A percentile compares a stretch with the other conserved stretches of the same genome.
Evolutionary conservation across 2,888 invertebrate species (phyloP).

Genomic region (Mesorhabditis belari): DNA sequence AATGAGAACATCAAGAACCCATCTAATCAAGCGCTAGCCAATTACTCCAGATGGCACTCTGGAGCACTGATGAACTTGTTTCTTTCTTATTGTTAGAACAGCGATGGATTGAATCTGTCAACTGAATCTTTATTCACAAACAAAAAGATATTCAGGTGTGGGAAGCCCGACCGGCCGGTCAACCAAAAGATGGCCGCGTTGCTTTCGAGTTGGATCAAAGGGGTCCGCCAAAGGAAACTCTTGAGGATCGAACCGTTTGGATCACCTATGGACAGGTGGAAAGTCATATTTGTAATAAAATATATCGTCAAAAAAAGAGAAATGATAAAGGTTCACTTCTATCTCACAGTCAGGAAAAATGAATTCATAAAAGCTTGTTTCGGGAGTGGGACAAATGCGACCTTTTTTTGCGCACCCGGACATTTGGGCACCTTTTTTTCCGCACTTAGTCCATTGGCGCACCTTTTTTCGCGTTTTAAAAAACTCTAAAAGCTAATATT

Average conservation of each 20-base stretch:
- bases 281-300: too few relatives aligned
- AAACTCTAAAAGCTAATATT: too few relatives aligned
- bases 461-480: too few relatives aligned
- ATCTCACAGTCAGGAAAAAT: neutral
- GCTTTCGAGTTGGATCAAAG: slow-evolving; percentile 70
- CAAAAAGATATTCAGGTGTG: slow-evolving; percentile 25
- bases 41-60: too few relatives aligned
- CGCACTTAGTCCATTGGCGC: too few relatives aligned
- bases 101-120: neutral
- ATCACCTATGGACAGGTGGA: slow-evolving; percentile 88
- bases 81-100: neutral
- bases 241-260: slow-evolving; percentile 88
- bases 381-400: too few relatives aligned
- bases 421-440: too few relatives aligned
- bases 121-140: neutral
- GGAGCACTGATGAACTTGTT: too few relatives aligned
- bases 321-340: neutral
- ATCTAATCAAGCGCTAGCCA: too few relatives aligned
- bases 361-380: neutral
- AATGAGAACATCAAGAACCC: too few relatives aligned
- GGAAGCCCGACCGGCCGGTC: slow-evolving; percentile 44
- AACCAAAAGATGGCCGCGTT: slow-evolving; percentile 71
- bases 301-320: too few relatives aligned
- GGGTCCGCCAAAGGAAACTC: slow-evolving; percentile 64
- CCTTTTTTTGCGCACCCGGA: too few relatives aligned